Evolutionary conservation across 2,113 vertebrate species (phyloP).

Genomic region (Brachionichthys hirsutus): DNA sequence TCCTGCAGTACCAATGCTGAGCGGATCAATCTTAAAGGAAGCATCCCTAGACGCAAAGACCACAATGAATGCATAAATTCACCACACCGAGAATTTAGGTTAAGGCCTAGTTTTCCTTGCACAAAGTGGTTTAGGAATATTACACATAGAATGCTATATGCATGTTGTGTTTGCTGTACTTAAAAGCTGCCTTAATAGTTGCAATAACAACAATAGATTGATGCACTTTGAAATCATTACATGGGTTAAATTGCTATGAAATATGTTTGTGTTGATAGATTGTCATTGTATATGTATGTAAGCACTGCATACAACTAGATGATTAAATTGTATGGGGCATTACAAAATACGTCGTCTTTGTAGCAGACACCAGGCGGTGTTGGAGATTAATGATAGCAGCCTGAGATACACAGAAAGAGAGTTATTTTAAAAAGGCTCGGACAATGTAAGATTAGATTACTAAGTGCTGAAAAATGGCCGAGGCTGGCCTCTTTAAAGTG

Average conservation of each 20-base stretch:
- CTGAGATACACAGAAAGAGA: not conserved
- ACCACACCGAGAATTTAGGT: constrained; percentile 10
- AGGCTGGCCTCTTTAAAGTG: too few relatives aligned
- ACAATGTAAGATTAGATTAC: too few relatives aligned
- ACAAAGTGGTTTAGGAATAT: not conserved
- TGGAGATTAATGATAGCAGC: not conserved
- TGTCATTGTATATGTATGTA: constrained; percentile 7
- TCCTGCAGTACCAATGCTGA: constrained; percentile 88
- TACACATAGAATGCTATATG: not conserved
- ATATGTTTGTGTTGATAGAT: constrained; percentile 5
- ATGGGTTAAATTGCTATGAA: not conserved
- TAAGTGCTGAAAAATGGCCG: too few relatives aligned
- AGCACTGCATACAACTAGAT: constrained; percentile 16
- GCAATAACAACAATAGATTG: not conserved
- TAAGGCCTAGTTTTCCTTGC: not conserved
- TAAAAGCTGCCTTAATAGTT: constrained; percentile 21
- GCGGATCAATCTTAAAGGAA: constrained; percentile 7
- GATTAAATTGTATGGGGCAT: constrained; percentile 28
- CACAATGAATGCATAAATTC: constrained; percentile 8
- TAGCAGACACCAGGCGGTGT: too few relatives aligned
- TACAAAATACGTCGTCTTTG: constrained; percentile 11
- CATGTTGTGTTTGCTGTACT: constrained; percentile 27
- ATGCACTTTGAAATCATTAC: constrained; percentile 33
- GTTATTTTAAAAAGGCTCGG: too few relatives aligned
- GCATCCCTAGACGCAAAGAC: not conserved